Evolutionary conservation across 2,113 vertebrate species (phyloP).

Genomic region (Actenoides lindsayi): DNA sequence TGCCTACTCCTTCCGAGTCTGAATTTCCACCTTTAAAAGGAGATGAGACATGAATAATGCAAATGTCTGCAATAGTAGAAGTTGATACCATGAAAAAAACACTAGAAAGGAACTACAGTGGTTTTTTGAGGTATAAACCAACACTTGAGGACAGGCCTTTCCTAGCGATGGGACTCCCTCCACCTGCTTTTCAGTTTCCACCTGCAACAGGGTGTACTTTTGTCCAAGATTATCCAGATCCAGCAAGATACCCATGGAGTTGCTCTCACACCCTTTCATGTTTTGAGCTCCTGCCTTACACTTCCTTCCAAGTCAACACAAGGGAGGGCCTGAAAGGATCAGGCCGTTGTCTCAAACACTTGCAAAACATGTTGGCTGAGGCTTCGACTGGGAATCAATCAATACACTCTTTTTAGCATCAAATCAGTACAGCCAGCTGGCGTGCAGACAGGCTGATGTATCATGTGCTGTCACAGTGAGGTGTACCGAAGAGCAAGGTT

Average conservation of each 20-base stretch:
- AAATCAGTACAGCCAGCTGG: slow-evolving; percentile 36
- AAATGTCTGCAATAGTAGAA: not conserved
- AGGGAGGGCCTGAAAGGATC: not conserved
- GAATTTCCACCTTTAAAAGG: not conserved
- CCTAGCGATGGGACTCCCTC: not conserved
- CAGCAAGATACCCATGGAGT: not conserved
- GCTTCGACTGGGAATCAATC: not conserved
- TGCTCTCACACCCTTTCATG: rapidly evolving
- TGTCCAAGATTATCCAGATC: not conserved
- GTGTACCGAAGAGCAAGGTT: not conserved
- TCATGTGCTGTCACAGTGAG: not conserved
- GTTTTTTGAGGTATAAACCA: not conserved
- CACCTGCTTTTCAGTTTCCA: not conserved
- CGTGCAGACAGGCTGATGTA: not conserved
- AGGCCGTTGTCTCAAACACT: not conserved
- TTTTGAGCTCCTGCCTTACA: not conserved
- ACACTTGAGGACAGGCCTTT: not conserved
- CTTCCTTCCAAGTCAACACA: not conserved
- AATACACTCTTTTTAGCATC: slow-evolving; percentile 2
- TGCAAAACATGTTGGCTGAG: not conserved
- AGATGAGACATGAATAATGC: not conserved
- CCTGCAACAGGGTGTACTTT: not conserved
- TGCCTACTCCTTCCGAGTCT: not conserved
- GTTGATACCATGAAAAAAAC: not conserved
- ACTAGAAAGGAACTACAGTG: not conserved